These are phyloP conservation scores for Muscicapa adusta DNA, from an alignment of 2,113 vertebrate genomes.

Conservation along the genomic window DNA sequence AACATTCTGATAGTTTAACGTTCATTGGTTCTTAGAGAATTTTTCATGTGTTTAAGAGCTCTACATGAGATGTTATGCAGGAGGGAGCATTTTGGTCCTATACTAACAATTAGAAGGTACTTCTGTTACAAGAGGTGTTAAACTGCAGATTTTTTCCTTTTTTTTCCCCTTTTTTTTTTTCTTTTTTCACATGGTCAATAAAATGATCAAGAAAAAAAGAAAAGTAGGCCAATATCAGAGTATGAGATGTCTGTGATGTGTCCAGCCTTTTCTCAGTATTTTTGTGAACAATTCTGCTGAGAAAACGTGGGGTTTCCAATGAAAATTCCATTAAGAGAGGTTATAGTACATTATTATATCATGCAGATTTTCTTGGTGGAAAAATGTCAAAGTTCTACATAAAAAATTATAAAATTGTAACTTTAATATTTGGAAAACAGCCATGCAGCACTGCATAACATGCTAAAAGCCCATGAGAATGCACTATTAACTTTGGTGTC, in stretches of 20 bases:
- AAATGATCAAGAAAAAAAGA: not conserved
- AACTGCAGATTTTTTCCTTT: not conserved
- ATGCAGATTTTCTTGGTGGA: not conserved
- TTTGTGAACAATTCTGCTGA: not conserved
- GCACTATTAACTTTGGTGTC: not conserved
- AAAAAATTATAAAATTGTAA: not conserved
- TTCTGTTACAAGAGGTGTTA: not conserved
- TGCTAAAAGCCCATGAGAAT: not conserved
- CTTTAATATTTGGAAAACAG: not conserved
- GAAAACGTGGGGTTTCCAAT: not conserved
- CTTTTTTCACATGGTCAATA: not conserved
- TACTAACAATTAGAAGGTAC: not conserved
- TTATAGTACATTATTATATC: not conserved
- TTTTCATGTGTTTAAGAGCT: not conserved
- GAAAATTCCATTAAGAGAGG: not conserved
- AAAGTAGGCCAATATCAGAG: not conserved
- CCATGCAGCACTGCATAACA: not conserved
- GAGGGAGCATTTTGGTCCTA: not conserved
- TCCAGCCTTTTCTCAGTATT: not conserved
- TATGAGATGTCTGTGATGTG: not conserved
- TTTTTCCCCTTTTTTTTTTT: not conserved
- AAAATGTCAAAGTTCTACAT: not conserved
- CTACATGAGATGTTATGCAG: not conserved
- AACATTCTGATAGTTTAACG: not conserved
- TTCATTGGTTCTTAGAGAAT: not conserved